A percentile compares a stretch with the other conserved stretches of the same genome.
Evolutionary conservation across 2,797 vertebrate species (phyloP).

Genomic region (Tachyglossus aculeatus): DNA sequence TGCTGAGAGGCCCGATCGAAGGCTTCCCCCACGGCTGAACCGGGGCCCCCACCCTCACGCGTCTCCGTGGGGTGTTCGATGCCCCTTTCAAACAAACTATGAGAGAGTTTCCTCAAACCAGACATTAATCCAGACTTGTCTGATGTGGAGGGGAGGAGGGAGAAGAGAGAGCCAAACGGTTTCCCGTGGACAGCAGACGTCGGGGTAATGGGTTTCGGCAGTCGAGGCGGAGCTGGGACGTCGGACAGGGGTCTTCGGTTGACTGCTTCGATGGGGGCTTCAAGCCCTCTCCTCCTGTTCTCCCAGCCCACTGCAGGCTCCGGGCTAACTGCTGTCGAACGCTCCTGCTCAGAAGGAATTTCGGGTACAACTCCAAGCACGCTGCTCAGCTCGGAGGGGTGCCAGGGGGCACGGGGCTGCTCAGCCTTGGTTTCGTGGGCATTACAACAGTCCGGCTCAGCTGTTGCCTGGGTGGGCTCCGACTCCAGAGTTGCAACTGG

Average conservation of each 20-base stretch:
- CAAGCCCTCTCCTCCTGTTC: slow-evolving; percentile 6
- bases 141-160: slow-evolving; percentile 62
- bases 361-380: not conserved
- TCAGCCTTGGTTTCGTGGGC: not conserved
- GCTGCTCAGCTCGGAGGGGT: not conserved
- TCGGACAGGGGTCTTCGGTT: slow-evolving; percentile 72
- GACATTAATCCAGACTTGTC: slow-evolving; percentile 77
- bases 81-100: slow-evolving; percentile 82
- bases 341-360: not conserved
- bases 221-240: slow-evolving; percentile 72
- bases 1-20: slow-evolving; percentile 84
- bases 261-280: slow-evolving; percentile 22
- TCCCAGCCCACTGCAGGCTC: not conserved
- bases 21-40: slow-evolving; percentile 83
- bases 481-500: not conserved
- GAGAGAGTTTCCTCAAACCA: slow-evolving; percentile 87
- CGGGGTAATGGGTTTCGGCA: slow-evolving; percentile 81
- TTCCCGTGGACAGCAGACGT: slow-evolving; percentile 78
- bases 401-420: slow-evolving; percentile 3
- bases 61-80: slow-evolving; percentile 80
- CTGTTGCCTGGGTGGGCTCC: not conserved
- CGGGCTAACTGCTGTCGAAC: not conserved
- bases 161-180: slow-evolving; percentile 86
- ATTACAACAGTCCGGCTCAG: not conserved
- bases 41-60: slow-evolving; percentile 57